Evolutionary conservation across 2,888 invertebrate genomes (phyloP).

Genomic region (Hypsopygia costalis): DNA sequence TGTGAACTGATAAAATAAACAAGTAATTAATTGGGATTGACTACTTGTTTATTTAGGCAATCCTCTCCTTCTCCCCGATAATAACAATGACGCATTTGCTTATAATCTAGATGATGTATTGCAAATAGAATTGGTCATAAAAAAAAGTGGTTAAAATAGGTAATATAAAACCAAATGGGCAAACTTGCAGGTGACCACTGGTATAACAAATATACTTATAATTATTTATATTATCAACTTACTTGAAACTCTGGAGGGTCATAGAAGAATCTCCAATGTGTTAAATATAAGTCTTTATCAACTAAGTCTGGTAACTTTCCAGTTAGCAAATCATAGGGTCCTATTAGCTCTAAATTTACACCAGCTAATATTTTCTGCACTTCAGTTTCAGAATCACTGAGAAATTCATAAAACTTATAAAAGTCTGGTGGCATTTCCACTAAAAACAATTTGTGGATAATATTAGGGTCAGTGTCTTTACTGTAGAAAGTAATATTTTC

Average conservation of each 20-base stretch:
- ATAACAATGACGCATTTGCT: too few relatives aligned
- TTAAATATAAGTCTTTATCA: slow-evolving; percentile 83
- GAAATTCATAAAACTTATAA: slow-evolving; percentile 90
- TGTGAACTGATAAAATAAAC: too few relatives aligned
- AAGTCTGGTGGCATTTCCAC: slow-evolving; percentile 95
- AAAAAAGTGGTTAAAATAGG: too few relatives aligned
- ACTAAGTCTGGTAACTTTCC: slow-evolving; percentile 81
- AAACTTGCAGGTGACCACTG: too few relatives aligned
- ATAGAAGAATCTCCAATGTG: slow-evolving; percentile 95
- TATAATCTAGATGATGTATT: too few relatives aligned
- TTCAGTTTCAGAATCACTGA: slow-evolving; percentile 69
- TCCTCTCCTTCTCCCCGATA: too few relatives aligned
- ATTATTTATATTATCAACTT: slow-evolving; percentile 12
- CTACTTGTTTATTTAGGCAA: too few relatives aligned
- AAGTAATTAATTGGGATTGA: too few relatives aligned
- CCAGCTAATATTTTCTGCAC: slow-evolving; percentile 83
- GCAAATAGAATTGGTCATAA: too few relatives aligned
- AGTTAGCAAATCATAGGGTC: slow-evolving; percentile 91
- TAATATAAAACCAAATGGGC: too few relatives aligned
- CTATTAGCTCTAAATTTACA: slow-evolving; percentile 88
- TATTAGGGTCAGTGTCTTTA: slow-evolving; percentile 63
- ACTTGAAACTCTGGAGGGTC: slow-evolving; percentile 97
- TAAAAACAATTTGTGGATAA: slow-evolving; percentile 88
- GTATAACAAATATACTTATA: too few relatives aligned
- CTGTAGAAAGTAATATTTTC: slow-evolving; percentile 55